Evolutionary conservation across 2,113 vertebrate genomes (phyloP).

Genomic region (Candoia aspera): DNA sequence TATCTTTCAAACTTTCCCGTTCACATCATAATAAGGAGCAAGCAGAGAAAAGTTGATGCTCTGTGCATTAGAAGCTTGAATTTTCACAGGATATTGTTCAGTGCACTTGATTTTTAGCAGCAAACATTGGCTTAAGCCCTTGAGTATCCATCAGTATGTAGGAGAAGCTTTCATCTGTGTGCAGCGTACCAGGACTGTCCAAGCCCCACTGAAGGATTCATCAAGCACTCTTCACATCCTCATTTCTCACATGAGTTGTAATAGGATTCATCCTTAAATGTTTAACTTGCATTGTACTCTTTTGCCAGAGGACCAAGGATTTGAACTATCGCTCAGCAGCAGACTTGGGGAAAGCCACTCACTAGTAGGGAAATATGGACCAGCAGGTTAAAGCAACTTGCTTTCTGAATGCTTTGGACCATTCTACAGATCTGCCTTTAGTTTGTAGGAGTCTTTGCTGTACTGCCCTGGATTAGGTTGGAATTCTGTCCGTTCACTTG

Average conservation of each 20-base stretch:
- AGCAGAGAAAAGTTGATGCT: neutral
- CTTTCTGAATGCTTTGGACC: neutral
- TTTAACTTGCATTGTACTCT: neutral
- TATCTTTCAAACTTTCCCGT: neutral
- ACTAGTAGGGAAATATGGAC: neutral
- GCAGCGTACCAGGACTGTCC: neutral
- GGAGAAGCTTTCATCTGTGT: neutral
- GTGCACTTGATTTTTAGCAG: neutral
- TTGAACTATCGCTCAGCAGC: neutral
- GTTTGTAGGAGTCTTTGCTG: neutral
- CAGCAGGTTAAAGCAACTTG: neutral
- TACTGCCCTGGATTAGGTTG: neutral
- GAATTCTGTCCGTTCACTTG: neutral
- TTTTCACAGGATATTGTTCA: neutral
- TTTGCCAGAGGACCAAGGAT: neutral
- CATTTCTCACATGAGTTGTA: neutral
- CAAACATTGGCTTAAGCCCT: neutral
- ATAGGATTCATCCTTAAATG: neutral
- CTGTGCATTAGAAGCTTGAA: neutral
- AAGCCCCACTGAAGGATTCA: neutral
- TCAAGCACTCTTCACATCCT: neutral
- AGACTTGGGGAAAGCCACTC: neutral
- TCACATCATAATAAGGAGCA: neutral
- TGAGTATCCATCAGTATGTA: neutral
- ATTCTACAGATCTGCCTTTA: neutral